Base-by-base conservation (phyloP, 2,797 vertebrate genomes). In the Eospalax fontanierii region DNA sequence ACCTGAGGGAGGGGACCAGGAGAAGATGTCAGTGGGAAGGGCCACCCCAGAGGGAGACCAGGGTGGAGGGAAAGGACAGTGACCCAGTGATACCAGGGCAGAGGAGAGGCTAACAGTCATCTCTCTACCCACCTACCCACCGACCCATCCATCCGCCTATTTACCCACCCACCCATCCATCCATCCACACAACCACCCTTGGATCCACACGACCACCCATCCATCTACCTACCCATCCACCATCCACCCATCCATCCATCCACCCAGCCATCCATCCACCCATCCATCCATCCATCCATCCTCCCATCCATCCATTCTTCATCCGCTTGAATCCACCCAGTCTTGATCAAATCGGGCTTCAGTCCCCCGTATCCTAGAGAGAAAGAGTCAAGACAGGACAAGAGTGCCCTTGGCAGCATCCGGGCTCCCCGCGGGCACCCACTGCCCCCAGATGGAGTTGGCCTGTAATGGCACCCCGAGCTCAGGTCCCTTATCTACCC, bases 1-100 rank as follows among this genome's bases (percentile, higher is more conserved):
- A 99, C 98, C 99, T 99, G 98, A 79, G 87, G 63, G 35, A 43
- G n/a, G 40, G n/a, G 6, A 3, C 11, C 15, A 63, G 11, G 80
- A 35, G 76, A 30, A 22, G 33, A 63, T 21, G 61, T 21, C 61
- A 24, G 22, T 22, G 38, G 38, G 14, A 40, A 5, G 59, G 50
- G 3, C 0, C 28, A 40, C 50, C 22, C 50, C 22, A 15, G 7
- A 30, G 14, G 14, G 11, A 85, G 43, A 2, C 4, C 40, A 35
- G 59, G 40, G 40, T 71, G 16, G n/a, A 38, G 8, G n/a, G 18
- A 38, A 38, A n/a, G 33, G 61, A 38, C 63, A 79, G 43, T 54
- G 63, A 68, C n/a, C 66, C 43, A 54, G 63, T 11, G 61, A 68
- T 35, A 54, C 46, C 50, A 59, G 61, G n/a, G 43, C 33, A 15